Evolutionary conservation across 2,113 vertebrate genomes (phyloP).

Genomic region (Peucedramus taeniatus): DNA sequence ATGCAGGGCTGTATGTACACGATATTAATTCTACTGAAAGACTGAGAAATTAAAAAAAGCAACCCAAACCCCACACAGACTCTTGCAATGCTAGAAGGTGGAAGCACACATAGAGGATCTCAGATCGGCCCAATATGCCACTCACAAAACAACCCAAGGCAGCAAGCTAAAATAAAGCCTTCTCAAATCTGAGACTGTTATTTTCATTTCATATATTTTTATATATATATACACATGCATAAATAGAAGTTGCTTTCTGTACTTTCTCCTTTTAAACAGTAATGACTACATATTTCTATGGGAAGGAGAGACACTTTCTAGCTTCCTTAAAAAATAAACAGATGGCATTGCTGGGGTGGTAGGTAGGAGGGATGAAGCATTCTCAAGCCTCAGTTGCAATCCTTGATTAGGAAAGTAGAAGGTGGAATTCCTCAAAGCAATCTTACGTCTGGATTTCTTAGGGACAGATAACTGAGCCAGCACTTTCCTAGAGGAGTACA

Average conservation of each 20-base stretch:
- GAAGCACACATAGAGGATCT: background rate
- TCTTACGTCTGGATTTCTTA: background rate
- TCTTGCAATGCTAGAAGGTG: background rate
- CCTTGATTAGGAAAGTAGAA: background rate
- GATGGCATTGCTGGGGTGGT: background rate
- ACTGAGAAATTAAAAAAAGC: background rate
- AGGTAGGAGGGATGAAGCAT: background rate
- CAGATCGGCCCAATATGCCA: background rate
- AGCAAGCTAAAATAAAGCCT: background rate
- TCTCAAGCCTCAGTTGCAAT: background rate
- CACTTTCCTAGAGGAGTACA: background rate
- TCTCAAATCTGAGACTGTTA: background rate
- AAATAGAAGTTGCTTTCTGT: background rate
- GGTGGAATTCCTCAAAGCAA: background rate
- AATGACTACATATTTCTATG: background rate
- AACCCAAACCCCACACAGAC: background rate
- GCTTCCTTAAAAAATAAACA: background rate
- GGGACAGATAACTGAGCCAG: background rate
- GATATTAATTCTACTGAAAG: constrained; percentile 23
- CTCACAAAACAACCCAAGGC: background rate
- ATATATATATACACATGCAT: background rate
- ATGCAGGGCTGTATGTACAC: background rate
- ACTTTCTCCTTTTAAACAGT: background rate
- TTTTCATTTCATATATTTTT: background rate
- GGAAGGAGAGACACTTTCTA: background rate